Base-by-base conservation (phyloP, 2,888 invertebrate species). In the Adelognathus sp. region DNA sequence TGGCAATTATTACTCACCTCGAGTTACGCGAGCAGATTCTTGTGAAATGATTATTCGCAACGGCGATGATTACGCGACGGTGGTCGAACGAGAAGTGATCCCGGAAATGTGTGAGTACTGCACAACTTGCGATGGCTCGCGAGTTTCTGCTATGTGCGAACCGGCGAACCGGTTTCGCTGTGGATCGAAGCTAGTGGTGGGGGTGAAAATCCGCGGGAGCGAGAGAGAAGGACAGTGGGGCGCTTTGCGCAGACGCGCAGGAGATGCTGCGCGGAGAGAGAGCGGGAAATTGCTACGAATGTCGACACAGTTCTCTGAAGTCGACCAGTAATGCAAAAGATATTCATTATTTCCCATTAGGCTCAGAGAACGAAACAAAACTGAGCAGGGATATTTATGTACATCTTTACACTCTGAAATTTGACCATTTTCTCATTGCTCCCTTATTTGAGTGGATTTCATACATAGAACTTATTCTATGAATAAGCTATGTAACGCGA, bases 141-240 rank as follows among this genome's bases (percentile, higher is more conserved):
- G 44, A 66, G 60, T 36, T 72, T 46, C 36, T 33, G 29, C 67
- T 36, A 27, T 24, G n/a, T 61, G 41, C 36, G 54, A 16, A 67
- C 72, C 77, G 77, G 77, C 66, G n/a, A 67, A 77, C 77, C 77
- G 77, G 77, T 77, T 77, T 61, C 31, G 11, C 46, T 46, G 44
- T 66, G 50, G 41, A 60, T 58, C 58, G 11, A 50, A 5, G 54
- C 33, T 9, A 11, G 18, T 1, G 44, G 41, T 6, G 39, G 58
- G 50, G 71, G 52, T 36, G n/a, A 29, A 31, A 21, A 33, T 36
- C 36, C 44, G 41, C 11, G 3, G 16, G 29, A 36, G 33, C n/a
- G n/a, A n/a, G n/a, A n/a, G 39, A n/a, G 24, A 46, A 5, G 11
- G 21, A 6, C 18, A 58, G 21, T 9, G 29, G 3, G 24, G n/a